phyloP scores from a whole-genome alignment of 2,888 invertebrate species.

The Aphrophora alni region DNA sequence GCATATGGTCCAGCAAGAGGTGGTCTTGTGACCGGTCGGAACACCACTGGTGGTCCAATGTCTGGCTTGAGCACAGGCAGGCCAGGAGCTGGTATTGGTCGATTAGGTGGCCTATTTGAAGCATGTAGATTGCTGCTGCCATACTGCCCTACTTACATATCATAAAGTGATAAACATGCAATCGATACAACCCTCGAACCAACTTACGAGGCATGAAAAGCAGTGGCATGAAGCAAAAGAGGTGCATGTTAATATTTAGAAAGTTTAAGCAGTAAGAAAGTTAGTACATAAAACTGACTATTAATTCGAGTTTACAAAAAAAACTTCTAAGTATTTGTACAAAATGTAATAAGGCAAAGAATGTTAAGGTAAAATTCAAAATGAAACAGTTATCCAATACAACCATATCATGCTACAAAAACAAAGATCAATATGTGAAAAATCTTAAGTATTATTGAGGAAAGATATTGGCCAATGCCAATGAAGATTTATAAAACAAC shows the following conservation, averaged over 20 bases:
- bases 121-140: slow-evolving; percentile 42
- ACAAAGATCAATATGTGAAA: no score
- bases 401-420: no score
- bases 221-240: background rate
- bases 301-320: no score
- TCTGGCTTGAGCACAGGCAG: slow-evolving; percentile 57
- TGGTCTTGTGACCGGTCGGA: slow-evolving; percentile 63
- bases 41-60: slow-evolving; percentile 62
- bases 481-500: background rate
- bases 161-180: background rate
- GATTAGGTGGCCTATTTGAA: slow-evolving; percentile 48
- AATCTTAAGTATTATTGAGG: no score
- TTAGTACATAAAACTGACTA: no score
- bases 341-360: no score
- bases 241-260: background rate
- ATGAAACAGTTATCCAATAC: no score
- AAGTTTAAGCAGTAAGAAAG: background rate
- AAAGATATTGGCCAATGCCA: no score
- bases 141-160: slow-evolving; percentile 25
- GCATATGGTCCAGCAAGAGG: slow-evolving; percentile 90
- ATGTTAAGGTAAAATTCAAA: no score
- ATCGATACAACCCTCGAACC: background rate
- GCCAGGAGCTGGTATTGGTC: slow-evolving; percentile 52
- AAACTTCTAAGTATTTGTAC: no score
- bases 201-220: background rate